phyloP scores from a whole-genome alignment of 2,888 invertebrate genomes.

The Drosophila monieri region DNA sequence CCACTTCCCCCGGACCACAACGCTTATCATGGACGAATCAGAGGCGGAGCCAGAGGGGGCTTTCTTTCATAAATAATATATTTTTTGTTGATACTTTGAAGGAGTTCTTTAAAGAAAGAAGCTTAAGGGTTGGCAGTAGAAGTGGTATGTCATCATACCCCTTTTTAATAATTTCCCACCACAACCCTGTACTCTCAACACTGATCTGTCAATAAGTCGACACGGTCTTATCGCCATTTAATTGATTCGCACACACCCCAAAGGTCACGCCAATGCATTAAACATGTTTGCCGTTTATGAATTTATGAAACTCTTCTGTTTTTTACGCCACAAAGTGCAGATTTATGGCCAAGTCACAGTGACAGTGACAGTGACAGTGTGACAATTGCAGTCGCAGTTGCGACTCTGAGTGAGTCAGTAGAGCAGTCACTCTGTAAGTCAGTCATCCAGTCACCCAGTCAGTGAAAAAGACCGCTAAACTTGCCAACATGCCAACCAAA shows the following conservation, averaged over 20 bases:
- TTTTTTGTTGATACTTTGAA: no score
- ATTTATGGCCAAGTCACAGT: slow-evolving; percentile 34
- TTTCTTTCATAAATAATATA: no score
- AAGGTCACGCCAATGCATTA: slow-evolving; percentile 47
- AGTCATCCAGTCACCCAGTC: slow-evolving; percentile 16
- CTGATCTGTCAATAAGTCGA: slow-evolving; percentile 42
- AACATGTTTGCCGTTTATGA: slow-evolving; percentile 17
- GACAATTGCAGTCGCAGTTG: slow-evolving; percentile 49
- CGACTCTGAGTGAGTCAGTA: slow-evolving; percentile 28
- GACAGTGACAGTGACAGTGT: slow-evolving; percentile 24
- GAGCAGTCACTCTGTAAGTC: slow-evolving; percentile 25
- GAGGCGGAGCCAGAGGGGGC: not conserved
- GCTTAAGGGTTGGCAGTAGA: no score
- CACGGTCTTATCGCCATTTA: slow-evolving; percentile 60
- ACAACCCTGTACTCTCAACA: not conserved
- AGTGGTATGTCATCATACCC: not conserved
- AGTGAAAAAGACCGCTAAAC: slow-evolving; percentile 23
- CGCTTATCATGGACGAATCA: slow-evolving; percentile 7
- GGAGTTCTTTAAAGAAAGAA: no score
- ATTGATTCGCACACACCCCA: slow-evolving; percentile 63
- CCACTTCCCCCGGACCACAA: not conserved
- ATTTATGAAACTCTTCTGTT: not conserved
- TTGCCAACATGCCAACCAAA: slow-evolving; percentile 37
- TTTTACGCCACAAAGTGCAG: slow-evolving; percentile 5
- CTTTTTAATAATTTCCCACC: not conserved